Conservation (phyloP, 2,797 vertebrate genomes). For the Leptoclinus maculatus region DNA sequence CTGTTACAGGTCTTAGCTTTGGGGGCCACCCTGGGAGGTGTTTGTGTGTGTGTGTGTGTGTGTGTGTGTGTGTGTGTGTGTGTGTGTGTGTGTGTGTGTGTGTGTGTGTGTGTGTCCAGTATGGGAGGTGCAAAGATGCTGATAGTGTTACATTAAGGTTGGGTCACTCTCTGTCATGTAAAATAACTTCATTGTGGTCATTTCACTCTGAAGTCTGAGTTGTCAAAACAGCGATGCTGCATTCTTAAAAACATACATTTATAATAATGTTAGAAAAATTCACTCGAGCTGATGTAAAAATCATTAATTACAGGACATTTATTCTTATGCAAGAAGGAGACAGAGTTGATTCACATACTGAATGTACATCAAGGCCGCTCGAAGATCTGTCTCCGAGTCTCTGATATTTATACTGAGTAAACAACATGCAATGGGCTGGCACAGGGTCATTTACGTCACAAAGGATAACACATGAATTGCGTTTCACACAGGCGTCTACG, state of each 20-base stretch:
- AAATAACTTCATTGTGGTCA: neutral
- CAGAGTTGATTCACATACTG: too few species aligned
- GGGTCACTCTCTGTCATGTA: neutral
- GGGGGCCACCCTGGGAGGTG: conserved; percentile 13
- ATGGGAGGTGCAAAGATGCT: conserved; percentile 57
- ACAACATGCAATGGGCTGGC: too few species aligned
- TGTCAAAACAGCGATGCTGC: neutral
- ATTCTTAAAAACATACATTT: neutral
- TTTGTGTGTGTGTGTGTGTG: conserved; percentile 4
- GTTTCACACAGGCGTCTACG: too few species aligned
- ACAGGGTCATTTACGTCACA: too few species aligned
- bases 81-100: neutral
- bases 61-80: conserved; percentile 7
- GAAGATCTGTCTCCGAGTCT: too few species aligned
- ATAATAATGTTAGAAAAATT: too few species aligned
- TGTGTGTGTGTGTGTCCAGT: neutral
- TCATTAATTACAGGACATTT: too few species aligned
- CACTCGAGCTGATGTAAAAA: too few species aligned
- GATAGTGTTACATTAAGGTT: conserved; percentile 42
- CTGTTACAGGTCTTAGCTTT: conserved; percentile 14
- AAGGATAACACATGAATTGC: too few species aligned
- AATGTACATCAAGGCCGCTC: too few species aligned
- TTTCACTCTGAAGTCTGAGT: neutral
- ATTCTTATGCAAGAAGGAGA: too few species aligned
- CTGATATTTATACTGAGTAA: too few species aligned